These are phyloP conservation scores for Thamnophis elegans DNA, from an alignment of 2,797 vertebrate genomes.

Conservation along the genomic window DNA sequence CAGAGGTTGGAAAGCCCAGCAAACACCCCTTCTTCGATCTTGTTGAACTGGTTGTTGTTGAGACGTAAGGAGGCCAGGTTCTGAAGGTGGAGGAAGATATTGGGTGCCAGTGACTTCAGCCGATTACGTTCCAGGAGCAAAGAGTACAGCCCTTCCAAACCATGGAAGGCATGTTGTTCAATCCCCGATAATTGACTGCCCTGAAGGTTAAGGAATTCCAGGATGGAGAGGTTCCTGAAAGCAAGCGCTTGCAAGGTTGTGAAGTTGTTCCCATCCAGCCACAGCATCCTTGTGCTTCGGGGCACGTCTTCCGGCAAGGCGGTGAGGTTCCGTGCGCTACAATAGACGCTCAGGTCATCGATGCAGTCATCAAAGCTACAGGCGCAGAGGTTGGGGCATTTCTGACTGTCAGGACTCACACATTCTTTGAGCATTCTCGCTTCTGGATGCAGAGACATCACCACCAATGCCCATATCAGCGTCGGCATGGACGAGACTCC, in stretches of 20 bases:
- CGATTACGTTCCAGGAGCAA: slow-evolving; percentile 89
- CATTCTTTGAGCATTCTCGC: slow-evolving; percentile 56
- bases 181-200: slow-evolving; percentile 79
- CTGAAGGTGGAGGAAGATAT: slow-evolving; percentile 83
- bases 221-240: slow-evolving; percentile 81
- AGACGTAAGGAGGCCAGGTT: slow-evolving; percentile 87
- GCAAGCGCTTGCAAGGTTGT: slow-evolving; percentile 73
- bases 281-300: slow-evolving; percentile 76
- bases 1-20: slow-evolving; percentile 87
- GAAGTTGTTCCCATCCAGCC: slow-evolving; percentile 91
- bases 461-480: slow-evolving; percentile 44
- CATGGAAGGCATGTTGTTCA: slow-evolving; percentile 83
- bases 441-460: slow-evolving; percentile 35
- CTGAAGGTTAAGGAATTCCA: slow-evolving; percentile 93
- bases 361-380: slow-evolving; percentile 84
- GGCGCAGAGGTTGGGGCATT: slow-evolving; percentile 81
- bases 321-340: slow-evolving; percentile 85
- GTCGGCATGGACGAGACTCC: slow-evolving; percentile 51
- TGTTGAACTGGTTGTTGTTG: slow-evolving; percentile 85
- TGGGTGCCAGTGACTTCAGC: slow-evolving; percentile 75
- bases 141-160: slow-evolving; percentile 81
- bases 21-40: slow-evolving; percentile 88
- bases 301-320: slow-evolving; percentile 79
- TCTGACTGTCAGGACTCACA: slow-evolving; percentile 62
- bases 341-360: slow-evolving; percentile 88